Evolutionary conservation across 2,888 invertebrate species (phyloP).

Genomic region (Liposcelis brunnea): DNA sequence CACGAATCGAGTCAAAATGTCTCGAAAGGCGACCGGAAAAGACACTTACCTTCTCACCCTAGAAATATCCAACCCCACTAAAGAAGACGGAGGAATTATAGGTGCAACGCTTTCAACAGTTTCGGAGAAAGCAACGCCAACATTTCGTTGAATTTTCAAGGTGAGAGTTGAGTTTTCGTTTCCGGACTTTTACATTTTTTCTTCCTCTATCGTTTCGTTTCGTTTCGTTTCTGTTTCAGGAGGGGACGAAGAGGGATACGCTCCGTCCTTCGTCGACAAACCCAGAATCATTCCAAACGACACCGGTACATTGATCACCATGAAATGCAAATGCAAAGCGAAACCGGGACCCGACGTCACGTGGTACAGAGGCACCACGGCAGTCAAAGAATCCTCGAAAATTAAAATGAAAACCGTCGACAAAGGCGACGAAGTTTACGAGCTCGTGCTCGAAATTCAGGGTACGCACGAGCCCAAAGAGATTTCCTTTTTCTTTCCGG

Average conservation of each 20-base stretch:
- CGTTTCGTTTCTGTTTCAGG: too few relatives aligned
- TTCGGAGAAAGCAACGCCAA: slow-evolving; percentile 99
- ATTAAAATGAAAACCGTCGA: slow-evolving; percentile 61
- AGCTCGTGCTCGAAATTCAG: slow-evolving; percentile 70
- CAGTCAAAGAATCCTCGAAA: slow-evolving; percentile 69
- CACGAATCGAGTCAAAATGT: slow-evolving; percentile 77
- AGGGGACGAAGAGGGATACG: slow-evolving; percentile 80
- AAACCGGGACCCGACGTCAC: slow-evolving; percentile 87
- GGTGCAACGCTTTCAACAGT: slow-evolving; percentile 97
- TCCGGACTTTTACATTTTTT: too few relatives aligned
- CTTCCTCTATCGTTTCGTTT: too few relatives aligned
- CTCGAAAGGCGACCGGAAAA: slow-evolving; percentile 71
- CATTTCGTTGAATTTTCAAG: slow-evolving; percentile 98
- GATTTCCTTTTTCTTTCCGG: too few relatives aligned
- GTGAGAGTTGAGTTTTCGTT: too few relatives aligned
- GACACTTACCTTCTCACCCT: slow-evolving; percentile 82
- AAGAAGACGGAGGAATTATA: slow-evolving; percentile 94
- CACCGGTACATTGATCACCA: slow-evolving; percentile 87
- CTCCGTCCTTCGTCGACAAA: slow-evolving; percentile 95
- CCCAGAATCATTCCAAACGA: slow-evolving; percentile 98
- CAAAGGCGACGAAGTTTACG: slow-evolving; percentile 71
- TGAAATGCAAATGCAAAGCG: slow-evolving; percentile 92
- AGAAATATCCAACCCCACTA: slow-evolving; percentile 88
- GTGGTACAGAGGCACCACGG: slow-evolving; percentile 85
- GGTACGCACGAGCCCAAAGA: too few relatives aligned